Evolutionary conservation across 2,797 vertebrate genomes (phyloP), one percentile per base, ranked within the genome.

Genomic region (Rhinogobio ventralis): DNA sequence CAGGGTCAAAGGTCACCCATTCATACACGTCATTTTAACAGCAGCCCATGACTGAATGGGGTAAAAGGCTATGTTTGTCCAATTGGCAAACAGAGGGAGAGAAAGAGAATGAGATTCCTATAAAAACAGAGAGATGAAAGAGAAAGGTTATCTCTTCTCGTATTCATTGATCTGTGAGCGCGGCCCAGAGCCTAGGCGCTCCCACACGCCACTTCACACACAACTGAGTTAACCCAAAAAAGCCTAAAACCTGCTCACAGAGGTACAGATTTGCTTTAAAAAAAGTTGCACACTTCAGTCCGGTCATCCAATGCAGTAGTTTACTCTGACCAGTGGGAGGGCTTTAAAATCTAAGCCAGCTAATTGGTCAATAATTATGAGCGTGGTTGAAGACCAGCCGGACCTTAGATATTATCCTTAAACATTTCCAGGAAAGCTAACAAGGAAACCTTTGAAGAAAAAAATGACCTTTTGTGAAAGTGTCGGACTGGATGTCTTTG

Each of bases 161-260:
- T 82, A 88, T 77, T 53, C 86, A 94, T 94, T 79, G 93, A 95
- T 95, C 93, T 90, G 88, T 92, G 91, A 92, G 86, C 92, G 85
- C 17, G 46, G 51, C 23, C 78, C 67, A 79, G 67, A 83, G 51
- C 11, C 25, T 53, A 60, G 11, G 23, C 2, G 17, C 66, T 77
- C 60, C 13, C 82, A 49, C 83, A 80, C 80, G 75, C 57, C 36
- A 51, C 60, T 75, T 64, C 8, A 89, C 55, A 76, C 23, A 72
- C 23, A 86, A 55, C 45, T 39, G 49, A 46, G 51, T 64, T 46
- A 62, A 25, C 81, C 19, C 13, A 20, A 15, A 42, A 81, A 73
- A 20, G 45, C 20, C 11, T 7, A 57, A 13, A 36, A 11, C 55
- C 11, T 69, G 33, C n/a, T 64, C 33, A 72, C 25, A 72, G 14